Conservation (phyloP, 2,888 invertebrate genomes). For the Lepidochitona cinerea region DNA sequence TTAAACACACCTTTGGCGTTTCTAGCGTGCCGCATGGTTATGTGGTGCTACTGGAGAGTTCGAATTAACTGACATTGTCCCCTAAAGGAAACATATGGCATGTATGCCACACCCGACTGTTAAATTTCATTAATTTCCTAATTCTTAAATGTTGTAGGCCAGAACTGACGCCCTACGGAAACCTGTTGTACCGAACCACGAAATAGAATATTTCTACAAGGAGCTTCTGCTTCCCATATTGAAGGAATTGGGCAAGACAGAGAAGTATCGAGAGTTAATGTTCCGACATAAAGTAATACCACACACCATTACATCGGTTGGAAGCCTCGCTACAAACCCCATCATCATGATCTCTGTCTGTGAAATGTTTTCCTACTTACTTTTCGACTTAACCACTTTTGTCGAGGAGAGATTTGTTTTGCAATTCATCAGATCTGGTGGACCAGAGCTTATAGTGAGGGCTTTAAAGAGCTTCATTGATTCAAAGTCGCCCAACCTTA, state of each 20-base stretch:
- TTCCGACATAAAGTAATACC: conserved; percentile 37
- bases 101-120: too few species aligned
- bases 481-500: neutral
- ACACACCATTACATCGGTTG: conserved; percentile 26
- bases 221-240: conserved; percentile 31
- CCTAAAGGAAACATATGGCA: too few species aligned
- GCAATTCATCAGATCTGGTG: conserved; percentile 44
- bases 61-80: too few species aligned
- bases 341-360: conserved; percentile 29
- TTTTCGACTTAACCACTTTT: conserved; percentile 34
- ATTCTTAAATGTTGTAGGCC: conserved; percentile 21
- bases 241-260: conserved; percentile 24
- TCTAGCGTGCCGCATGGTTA: too few species aligned
- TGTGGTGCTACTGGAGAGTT: too few species aligned
- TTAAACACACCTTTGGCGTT: too few species aligned
- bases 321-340: conserved; percentile 20
- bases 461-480: conserved; percentile 34
- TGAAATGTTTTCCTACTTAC: conserved; percentile 33
- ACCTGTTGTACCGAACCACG: conserved; percentile 21
- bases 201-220: conserved; percentile 24
- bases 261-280: conserved; percentile 30
- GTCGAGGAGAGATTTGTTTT: conserved; percentile 43
- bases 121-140: too few species aligned
- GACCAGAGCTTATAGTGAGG: conserved; percentile 44
- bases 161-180: conserved; percentile 29